Evolutionary conservation across 2,113 vertebrate genomes (phyloP).

Genomic region (Melanerpes formicivorus): DNA sequence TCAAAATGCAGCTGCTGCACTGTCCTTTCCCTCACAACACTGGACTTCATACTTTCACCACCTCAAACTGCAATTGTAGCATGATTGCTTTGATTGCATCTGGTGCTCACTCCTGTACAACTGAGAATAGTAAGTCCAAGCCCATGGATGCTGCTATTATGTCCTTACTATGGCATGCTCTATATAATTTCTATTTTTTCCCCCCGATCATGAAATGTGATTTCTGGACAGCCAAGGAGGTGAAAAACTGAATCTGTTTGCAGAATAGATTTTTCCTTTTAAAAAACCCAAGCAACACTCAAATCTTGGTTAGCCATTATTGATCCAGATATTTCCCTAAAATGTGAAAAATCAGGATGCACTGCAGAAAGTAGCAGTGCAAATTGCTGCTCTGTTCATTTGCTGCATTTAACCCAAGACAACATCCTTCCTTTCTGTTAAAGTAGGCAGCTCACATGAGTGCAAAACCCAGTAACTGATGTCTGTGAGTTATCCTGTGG

Average conservation of each 20-base stretch:
- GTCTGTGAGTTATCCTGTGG: background rate
- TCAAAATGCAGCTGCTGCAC: background rate
- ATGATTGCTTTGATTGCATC: background rate
- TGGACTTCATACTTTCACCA: background rate
- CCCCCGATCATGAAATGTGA: background rate
- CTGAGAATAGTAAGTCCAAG: background rate
- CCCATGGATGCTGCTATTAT: background rate
- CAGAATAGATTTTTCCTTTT: background rate
- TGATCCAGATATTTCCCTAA: background rate
- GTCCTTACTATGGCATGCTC: background rate
- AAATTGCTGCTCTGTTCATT: background rate
- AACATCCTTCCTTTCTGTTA: background rate
- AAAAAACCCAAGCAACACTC: background rate
- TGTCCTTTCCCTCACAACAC: background rate
- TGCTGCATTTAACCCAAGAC: background rate
- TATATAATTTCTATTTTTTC: background rate
- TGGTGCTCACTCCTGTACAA: background rate
- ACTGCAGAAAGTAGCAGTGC: background rate
- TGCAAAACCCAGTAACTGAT: background rate
- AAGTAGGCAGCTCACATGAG: background rate
- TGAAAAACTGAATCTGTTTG: background rate
- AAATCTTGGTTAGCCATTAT: background rate
- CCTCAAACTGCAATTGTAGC: background rate
- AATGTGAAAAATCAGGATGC: background rate
- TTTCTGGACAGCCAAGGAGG: background rate